These are phyloP conservation scores for Taxidea taxus DNA, from an alignment of 2,113 vertebrate genomes.

Conservation along the genomic window DNA sequence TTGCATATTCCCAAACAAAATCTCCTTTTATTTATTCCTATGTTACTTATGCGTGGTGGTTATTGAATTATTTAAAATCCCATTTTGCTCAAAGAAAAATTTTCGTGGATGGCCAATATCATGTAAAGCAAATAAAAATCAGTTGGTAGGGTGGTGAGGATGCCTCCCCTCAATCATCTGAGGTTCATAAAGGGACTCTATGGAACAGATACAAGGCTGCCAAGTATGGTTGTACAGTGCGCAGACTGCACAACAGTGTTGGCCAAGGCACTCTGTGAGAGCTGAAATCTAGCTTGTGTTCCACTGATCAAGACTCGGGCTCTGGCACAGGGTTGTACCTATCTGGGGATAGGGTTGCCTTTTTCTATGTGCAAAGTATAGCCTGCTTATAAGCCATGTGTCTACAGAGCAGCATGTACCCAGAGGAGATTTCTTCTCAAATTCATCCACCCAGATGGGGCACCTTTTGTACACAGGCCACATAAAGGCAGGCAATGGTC, in stretches of 20 bases:
- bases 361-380: not conserved
- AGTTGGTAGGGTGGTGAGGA: not conserved
- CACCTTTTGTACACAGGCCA: not conserved
- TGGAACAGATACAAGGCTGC: not conserved
- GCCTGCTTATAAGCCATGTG: not conserved
- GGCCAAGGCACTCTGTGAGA: not conserved
- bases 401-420: not conserved
- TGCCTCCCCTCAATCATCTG: not conserved
- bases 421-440: not conserved
- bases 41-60: not conserved
- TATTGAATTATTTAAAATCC: not conserved
- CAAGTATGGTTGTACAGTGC: not conserved
- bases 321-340: not conserved
- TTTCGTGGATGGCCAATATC: not conserved
- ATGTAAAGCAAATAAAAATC: not conserved
- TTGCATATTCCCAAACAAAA: not conserved
- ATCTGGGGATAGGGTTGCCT: not conserved
- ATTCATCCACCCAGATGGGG: not conserved
- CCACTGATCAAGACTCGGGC: not conserved
- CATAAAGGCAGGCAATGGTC: not conserved
- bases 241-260: not conserved
- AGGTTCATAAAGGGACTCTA: not conserved
- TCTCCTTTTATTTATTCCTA: not conserved
- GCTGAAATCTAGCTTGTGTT: not conserved
- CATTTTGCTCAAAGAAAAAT: not conserved